Percentiles rank a stretch among this genome's conserved stretches.
These are phyloP conservation scores for Gobius niger DNA, from an alignment of 2,113 vertebrate species.

Conservation along the genomic window DNA sequence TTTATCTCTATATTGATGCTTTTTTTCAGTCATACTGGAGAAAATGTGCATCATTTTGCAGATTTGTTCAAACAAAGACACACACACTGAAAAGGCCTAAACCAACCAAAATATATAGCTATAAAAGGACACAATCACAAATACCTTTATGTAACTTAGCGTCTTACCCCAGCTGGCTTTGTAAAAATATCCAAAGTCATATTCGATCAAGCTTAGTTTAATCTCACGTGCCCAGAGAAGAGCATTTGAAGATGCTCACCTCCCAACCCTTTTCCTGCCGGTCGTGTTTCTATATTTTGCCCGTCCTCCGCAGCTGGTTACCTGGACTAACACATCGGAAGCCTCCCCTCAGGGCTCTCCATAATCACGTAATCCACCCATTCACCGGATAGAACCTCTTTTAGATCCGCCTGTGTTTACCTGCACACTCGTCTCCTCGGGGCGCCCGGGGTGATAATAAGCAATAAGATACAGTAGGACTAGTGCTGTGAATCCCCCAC, in stretches of 20 bases:
- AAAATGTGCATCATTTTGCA: too few species aligned
- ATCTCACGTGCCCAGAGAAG: neutral
- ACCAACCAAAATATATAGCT: too few species aligned
- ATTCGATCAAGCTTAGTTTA: neutral
- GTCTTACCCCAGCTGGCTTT: too few species aligned
- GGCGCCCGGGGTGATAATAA: constrained; percentile 56
- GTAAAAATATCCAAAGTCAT: too few species aligned
- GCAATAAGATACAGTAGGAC: constrained; percentile 44
- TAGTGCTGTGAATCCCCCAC: constrained; percentile 45
- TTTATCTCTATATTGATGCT: too few species aligned
- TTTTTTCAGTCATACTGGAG: too few species aligned
- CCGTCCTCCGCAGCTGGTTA: constrained; percentile 20
- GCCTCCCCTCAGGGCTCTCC: constrained; percentile 46
- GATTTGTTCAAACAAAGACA: too few species aligned
- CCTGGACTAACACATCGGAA: constrained; percentile 15
- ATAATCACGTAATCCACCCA: constrained; percentile 62
- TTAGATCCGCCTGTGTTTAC: constrained; percentile 61
- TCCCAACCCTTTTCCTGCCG: constrained; percentile 7
- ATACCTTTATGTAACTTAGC: too few species aligned
- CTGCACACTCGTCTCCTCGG: constrained; percentile 39
- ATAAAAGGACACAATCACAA: too few species aligned
- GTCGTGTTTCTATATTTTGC: constrained; percentile 15
- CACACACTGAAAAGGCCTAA: too few species aligned
- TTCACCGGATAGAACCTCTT: constrained; percentile 53
- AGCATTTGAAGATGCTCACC: constrained; percentile 15